Evolutionary conservation across 2,113 vertebrate species (phyloP).

Genomic region (Saccopteryx bilineata): DNA sequence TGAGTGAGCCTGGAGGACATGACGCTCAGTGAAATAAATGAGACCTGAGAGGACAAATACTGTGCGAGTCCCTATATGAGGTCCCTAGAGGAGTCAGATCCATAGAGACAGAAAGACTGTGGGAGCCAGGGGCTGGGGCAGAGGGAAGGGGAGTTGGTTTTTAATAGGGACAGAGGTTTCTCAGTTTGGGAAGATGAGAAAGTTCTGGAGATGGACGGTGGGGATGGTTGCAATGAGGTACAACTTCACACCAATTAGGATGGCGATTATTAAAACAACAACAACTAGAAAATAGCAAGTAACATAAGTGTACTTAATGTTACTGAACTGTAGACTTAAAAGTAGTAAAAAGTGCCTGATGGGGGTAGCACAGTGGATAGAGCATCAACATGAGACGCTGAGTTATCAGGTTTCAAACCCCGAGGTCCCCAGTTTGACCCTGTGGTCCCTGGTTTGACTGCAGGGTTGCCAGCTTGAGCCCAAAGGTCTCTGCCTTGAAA

Average conservation of each 20-base stretch:
- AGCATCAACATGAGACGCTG: too few relatives aligned
- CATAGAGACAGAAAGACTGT: background rate
- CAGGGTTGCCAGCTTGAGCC: too few relatives aligned
- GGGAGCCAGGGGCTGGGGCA: background rate
- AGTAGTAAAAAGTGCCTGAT: background rate
- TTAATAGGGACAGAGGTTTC: background rate
- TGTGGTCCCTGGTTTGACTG: too few relatives aligned
- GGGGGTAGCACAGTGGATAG: too few relatives aligned
- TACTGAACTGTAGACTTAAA: background rate
- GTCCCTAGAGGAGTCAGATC: background rate
- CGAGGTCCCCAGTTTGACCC: too few relatives aligned
- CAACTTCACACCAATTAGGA: too few relatives aligned
- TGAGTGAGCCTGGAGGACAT: background rate
- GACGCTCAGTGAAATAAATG: background rate
- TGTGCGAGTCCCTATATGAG: background rate
- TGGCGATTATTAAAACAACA: too few relatives aligned
- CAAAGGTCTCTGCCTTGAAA: too few relatives aligned
- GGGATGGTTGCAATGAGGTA: background rate
- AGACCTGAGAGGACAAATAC: background rate
- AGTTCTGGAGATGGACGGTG: background rate
- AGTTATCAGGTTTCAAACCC: too few relatives aligned
- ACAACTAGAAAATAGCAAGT: too few relatives aligned
- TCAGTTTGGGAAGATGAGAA: background rate
- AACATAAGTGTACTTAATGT: background rate
- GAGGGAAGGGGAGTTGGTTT: background rate